phyloP scores from a whole-genome alignment of 2,888 invertebrate genomes.

The Pediacus dermestoides region DNA sequence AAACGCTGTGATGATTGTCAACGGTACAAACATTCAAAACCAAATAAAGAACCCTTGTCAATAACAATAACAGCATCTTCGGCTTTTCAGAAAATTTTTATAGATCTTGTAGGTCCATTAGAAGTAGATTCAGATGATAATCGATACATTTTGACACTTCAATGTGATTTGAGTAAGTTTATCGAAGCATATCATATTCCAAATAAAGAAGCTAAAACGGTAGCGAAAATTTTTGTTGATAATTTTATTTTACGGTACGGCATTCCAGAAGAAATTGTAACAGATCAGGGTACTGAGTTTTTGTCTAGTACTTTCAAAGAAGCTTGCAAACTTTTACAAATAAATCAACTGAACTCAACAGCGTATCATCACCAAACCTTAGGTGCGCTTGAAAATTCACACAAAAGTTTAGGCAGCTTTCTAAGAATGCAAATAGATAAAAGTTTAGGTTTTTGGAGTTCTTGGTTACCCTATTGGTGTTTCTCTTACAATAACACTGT shows the following conservation, averaged over 20 bases:
- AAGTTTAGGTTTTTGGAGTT: constrained; percentile 18
- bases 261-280: constrained; percentile 18
- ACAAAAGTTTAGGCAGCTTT: constrained; percentile 21
- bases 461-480: constrained; percentile 25
- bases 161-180: too few relatives aligned
- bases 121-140: neutral
- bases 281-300: constrained; percentile 22
- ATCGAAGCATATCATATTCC: neutral
- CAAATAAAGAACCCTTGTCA: constrained; percentile 1
- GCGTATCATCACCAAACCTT: constrained; percentile 19
- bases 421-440: constrained; percentile 16
- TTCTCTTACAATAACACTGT: constrained; percentile 26
- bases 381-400: constrained; percentile 20
- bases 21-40: constrained; percentile 1
- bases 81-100: neutral
- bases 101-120: neutral
- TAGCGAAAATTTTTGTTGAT: constrained; percentile 17
- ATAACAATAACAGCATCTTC: neutral
- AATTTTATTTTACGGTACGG: constrained; percentile 24
- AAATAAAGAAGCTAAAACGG: constrained; percentile 8
- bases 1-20: too few relatives aligned
- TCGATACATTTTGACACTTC: constrained; percentile 2
- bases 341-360: constrained; percentile 16
- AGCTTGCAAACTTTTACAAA: constrained; percentile 14
- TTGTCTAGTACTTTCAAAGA: constrained; percentile 13